Base-by-base conservation (phyloP, 2,888 invertebrate species). In the Ceriagrion tenellum region DNA sequence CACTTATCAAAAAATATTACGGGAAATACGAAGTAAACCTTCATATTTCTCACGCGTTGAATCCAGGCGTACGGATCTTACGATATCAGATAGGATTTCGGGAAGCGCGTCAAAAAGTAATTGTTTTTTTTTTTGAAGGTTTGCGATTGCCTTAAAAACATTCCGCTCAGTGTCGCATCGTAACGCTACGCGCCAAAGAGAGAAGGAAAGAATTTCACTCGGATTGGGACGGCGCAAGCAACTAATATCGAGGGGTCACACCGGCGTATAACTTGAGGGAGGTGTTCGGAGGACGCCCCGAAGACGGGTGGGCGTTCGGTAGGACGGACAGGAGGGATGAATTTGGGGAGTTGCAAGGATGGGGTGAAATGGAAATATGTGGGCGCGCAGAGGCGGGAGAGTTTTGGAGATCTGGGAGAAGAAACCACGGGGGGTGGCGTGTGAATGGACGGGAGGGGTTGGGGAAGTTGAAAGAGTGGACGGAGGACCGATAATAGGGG, bases 401-500 rank as follows among this genome's bases (percentile, higher is more conserved):
- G 47, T 47, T 47, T n/a, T 47, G 47, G 47, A 47, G 26, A 69
- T 69, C 26, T 8, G 18, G 69, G 26, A n/a, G 69, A 69, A 20
- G 69, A 10, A 69, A 26, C 69, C 69, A n/a, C 69, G 12, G 69
- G 69, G 69, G 69, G 69, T 69, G 23, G 69, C 69, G n/a, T 20
- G 59, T 20, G 69, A 69, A 26, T 69, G 69, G 59, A 90, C 30
- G 90, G 59, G 55, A 30, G 59, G 63, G n/a, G 63, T 16, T 16
- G 93, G 93, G 74, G 47, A 93, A 59, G 93, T n/a, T 47, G 55
- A 81, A 81, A 35, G 81, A 89, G 81, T 35, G 81, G 81, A 81
- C 30, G 81, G 81, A 81, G 35, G 81, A 35, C 81, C 35, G 81
- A 81, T 81, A 81, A 81, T 26, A 35, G 81, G 35, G 81, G 35